A percentile compares a stretch with the other conserved stretches of the same genome.
Evolutionary conservation across 2,888 invertebrate genomes (phyloP).

Genomic region (Monochamus alternatus): DNA sequence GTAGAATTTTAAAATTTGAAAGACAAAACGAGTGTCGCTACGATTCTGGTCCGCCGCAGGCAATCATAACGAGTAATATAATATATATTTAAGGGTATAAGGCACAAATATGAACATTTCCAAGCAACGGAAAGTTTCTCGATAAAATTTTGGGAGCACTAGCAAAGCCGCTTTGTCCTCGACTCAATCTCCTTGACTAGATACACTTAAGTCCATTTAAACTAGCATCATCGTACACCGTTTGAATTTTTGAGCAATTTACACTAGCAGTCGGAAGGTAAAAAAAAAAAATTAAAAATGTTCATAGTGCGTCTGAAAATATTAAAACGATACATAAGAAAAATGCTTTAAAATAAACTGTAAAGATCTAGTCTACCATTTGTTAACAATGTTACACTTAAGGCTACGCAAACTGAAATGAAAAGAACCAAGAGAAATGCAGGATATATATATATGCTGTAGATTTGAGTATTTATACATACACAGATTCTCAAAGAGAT

Average conservation of each 20-base stretch:
- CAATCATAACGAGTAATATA: slow-evolving; percentile 32
- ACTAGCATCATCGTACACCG: slow-evolving; percentile 33
- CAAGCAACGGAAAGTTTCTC: slow-evolving; percentile 41
- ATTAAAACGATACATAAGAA: slow-evolving; percentile 28
- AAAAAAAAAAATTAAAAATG: slow-evolving; percentile 50
- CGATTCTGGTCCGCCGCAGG: slow-evolving; percentile 16
- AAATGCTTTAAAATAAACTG: slow-evolving; percentile 39
- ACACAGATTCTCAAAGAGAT: slow-evolving; percentile 55
- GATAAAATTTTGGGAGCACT: slow-evolving; percentile 32
- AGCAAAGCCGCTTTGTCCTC: slow-evolving; percentile 24
- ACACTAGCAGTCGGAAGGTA: slow-evolving; percentile 45
- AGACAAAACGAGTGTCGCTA: background rate
- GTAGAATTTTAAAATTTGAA: slow-evolving; percentile 17
- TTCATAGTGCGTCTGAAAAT: slow-evolving; percentile 51
- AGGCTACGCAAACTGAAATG: slow-evolving; percentile 33
- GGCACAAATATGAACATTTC: slow-evolving; percentile 60
- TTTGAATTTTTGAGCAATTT: slow-evolving; percentile 48
- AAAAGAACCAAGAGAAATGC: slow-evolving; percentile 26
- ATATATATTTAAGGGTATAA: slow-evolving; percentile 41
- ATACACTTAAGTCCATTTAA: slow-evolving; percentile 43
- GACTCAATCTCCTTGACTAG: slow-evolving; percentile 47
- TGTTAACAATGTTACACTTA: slow-evolving; percentile 47
- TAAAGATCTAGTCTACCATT: slow-evolving; percentile 39
- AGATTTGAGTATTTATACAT: slow-evolving; percentile 51
- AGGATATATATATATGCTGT: slow-evolving; percentile 35